Evolutionary conservation across 1,140 invertebrate genomes (phyloP), one percentile per base, ranked within the genome.

Genomic region (Lanistes nyassanus): DNA sequence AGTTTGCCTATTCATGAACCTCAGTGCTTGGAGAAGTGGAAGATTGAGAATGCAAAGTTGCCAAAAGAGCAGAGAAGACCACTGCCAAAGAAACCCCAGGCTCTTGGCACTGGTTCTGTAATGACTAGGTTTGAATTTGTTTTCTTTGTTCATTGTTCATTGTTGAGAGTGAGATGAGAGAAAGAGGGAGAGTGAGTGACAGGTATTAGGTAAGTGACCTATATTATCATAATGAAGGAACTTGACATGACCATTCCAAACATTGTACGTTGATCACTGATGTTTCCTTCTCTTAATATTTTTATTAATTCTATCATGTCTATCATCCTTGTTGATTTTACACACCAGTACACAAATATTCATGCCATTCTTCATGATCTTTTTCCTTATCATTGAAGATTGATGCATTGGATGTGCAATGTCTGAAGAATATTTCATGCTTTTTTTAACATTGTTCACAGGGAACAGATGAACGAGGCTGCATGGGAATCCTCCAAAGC

Each of bases 21-120:
- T 2, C 93, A 94, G 79, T 95, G 94, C 82, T 83, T 95, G 39
- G 91, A 93, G 82, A 94, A 94, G 83, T 94, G 94, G 93, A 91
- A 92, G 53, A 84, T 89, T 53, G 92, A 94, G 83, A 94, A 94
- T 81, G 88, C 91, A 16, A 92, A 92, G 82, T 84, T 94, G 64
- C 92, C 93, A 11, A 87, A 90, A 55, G 85, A 90, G 74, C 90
- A 92, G 72, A 88, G 92, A 56, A 85, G 92, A 78, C 90, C 91
- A 0, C 89, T 91, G 65, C 94, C 94, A 0, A 81, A 90, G 66
- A 93, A 92, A 85, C 93, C 93, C 71, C 79, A 82, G 58, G 84
- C 72, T 76, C 56, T 76, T 23, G 72, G 72, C 19, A 47, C 31
- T 36, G 42, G 51, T 71, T 78, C 58, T 21, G 31, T 29, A 36